Evolutionary conservation across 1,140 invertebrate genomes (phyloP).

Genomic region (Tyrophagus putrescentiae): DNA sequence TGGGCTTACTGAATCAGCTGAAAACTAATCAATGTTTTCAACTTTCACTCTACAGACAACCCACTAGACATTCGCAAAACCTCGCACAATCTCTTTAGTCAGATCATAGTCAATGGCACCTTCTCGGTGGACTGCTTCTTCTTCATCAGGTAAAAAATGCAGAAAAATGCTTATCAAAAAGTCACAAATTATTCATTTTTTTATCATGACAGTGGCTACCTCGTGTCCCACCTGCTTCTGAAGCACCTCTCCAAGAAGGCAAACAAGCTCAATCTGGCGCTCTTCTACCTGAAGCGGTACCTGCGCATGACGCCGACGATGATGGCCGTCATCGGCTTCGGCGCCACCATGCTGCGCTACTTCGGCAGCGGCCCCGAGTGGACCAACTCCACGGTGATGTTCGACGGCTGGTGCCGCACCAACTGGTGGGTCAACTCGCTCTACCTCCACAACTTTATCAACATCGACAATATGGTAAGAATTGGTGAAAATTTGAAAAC

Average conservation of each 20-base stretch:
- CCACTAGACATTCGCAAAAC: conserved; percentile 8
- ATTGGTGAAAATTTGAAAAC: background rate
- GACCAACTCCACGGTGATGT: conserved; percentile 26
- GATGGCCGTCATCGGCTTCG: conserved; percentile 26
- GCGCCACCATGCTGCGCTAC: conserved; percentile 26
- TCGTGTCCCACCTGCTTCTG: conserved; percentile 23
- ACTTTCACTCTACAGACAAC: conserved; percentile 21
- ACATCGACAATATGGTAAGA: conserved; percentile 28
- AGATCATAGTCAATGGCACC: conserved; percentile 29
- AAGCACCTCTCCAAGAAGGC: conserved; percentile 18
- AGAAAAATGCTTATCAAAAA: background rate
- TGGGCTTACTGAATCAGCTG: no score
- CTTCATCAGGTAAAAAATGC: conserved; percentile 25
- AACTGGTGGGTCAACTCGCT: conserved; percentile 31
- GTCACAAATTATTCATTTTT: background rate
- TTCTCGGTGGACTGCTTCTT: conserved; percentile 29
- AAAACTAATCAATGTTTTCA: background rate
- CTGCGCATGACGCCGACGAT: conserved; percentile 29
- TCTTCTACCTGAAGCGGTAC: conserved; percentile 28
- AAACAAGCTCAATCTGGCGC: conserved; percentile 21
- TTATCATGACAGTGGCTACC: conserved; percentile 24
- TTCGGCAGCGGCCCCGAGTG: conserved; percentile 28
- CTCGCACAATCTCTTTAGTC: conserved; percentile 24
- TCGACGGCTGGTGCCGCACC: conserved; percentile 28
- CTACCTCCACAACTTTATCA: conserved; percentile 30